Evolutionary conservation across 2,888 invertebrate genomes (phyloP).

Genomic region (Apeira syringaria): DNA sequence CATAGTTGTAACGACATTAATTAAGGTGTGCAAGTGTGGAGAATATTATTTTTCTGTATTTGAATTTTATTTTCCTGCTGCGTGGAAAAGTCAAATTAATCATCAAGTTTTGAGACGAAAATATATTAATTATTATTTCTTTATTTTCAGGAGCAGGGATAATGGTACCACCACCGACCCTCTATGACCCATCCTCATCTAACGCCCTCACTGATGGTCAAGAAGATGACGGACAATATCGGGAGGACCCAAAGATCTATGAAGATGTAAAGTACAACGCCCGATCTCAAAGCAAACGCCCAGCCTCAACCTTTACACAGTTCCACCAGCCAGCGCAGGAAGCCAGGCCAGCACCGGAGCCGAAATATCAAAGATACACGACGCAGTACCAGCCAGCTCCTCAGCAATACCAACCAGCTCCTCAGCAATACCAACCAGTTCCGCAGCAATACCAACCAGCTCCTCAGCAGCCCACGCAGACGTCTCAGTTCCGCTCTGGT

Average conservation of each 20-base stretch:
- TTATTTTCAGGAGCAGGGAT: conserved; percentile 86
- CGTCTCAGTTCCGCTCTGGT: conserved; percentile 37
- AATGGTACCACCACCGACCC: conserved; percentile 92
- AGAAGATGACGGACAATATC: conserved; percentile 93
- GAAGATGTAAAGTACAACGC: conserved; percentile 87
- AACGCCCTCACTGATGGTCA: conserved; percentile 85
- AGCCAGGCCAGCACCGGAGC: conserved; percentile 37
- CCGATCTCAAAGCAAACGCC: conserved; percentile 45
- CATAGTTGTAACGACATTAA: too few relatives aligned
- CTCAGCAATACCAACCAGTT: conserved; percentile 26
- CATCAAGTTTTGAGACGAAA: too few relatives aligned
- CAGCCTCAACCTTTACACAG: conserved; percentile 49
- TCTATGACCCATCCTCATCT: conserved; percentile 76
- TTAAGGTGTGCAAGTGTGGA: too few relatives aligned
- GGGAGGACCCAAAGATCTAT: conserved; percentile 92
- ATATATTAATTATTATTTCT: too few relatives aligned
- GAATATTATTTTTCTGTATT: too few relatives aligned
- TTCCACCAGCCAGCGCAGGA: conserved; percentile 49
- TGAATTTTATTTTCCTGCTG: too few relatives aligned
- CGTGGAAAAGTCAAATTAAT: too few relatives aligned
- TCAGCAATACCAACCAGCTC: conserved; percentile 26
- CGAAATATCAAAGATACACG: conserved; percentile 38
- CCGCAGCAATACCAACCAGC: conserved; percentile 27
- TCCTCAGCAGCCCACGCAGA: conserved; percentile 35
- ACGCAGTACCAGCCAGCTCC: conserved; percentile 28